Conservation (phyloP, 2,888 invertebrate species). For the Cephus sareptanus region DNA sequence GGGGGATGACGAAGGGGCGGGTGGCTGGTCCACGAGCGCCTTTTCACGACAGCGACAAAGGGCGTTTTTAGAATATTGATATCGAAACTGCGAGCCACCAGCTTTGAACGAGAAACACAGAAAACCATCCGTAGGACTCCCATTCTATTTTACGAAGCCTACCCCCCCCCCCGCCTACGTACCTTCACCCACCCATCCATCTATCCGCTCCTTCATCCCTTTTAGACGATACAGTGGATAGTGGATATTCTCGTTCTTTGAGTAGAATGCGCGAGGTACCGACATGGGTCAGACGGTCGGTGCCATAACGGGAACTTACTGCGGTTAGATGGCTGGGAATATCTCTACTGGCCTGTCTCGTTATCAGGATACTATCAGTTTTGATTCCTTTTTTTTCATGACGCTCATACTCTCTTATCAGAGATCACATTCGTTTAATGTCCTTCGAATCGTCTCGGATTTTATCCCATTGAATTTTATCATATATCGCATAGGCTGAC, state of each 20-base stretch:
- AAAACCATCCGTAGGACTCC: constrained; percentile 32
- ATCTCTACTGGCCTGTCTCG: not conserved
- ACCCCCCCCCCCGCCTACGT: not conserved
- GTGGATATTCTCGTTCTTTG: not conserved
- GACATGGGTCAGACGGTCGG: not conserved
- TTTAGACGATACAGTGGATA: not conserved
- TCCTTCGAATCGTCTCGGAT: not conserved
- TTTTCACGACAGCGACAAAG: constrained; percentile 61
- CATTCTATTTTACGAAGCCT: constrained; percentile 26
- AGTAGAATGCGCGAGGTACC: not conserved
- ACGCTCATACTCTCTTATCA: not conserved
- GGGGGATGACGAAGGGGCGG: constrained; percentile 8
- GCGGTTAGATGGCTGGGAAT: not conserved
- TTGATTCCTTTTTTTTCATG: not conserved
- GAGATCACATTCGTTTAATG: not conserved
- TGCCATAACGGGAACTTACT: not conserved
- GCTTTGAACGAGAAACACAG: constrained; percentile 37
- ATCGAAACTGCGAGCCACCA: constrained; percentile 52
- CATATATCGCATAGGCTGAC: not conserved
- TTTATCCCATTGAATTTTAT: not conserved
- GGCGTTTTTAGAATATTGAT: constrained; percentile 65
- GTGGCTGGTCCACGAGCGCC: constrained; percentile 38
- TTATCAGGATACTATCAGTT: not conserved
- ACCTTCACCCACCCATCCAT: not conserved
- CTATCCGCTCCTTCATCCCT: not conserved